phyloP scores from a whole-genome alignment of 2,888 invertebrate genomes.

The Cosmia trapezina region DNA sequence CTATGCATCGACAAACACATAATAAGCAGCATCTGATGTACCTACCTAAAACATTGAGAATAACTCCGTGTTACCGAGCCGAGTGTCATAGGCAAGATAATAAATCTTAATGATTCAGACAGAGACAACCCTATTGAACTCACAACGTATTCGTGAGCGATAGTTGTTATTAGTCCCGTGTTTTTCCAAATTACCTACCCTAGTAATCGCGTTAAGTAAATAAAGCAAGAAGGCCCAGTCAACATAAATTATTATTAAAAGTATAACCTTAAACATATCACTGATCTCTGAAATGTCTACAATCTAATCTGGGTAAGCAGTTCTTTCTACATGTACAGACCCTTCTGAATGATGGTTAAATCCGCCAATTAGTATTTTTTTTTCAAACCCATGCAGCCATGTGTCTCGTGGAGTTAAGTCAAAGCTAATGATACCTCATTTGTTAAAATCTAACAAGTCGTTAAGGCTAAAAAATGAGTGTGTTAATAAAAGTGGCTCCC shows the following conservation, averaged over 20 bases:
- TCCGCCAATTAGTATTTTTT: not conserved
- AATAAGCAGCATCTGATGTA: not conserved
- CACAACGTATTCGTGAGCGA: constrained; percentile 58
- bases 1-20: not conserved
- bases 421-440: not conserved
- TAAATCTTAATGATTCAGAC: not conserved
- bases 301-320: not conserved
- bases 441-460: too few species aligned
- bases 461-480: too few species aligned
- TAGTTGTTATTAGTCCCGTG: constrained; percentile 58
- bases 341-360: not conserved
- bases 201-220: constrained; percentile 21
- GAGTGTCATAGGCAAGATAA: not conserved
- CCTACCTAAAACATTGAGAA: not conserved
- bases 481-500: too few species aligned
- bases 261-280: not conserved
- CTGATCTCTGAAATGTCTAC: not conserved
- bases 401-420: not conserved
- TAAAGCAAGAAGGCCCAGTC: constrained; percentile 22
- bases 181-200: constrained; percentile 56
- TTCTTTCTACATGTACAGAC: not conserved
- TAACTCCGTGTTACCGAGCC: not conserved
- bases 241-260: not conserved
- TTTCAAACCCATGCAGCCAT: not conserved
- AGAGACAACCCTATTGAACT: constrained; percentile 50